Base-by-base conservation (phyloP, 2,797 vertebrate species). In the Valencia hispanica region DNA sequence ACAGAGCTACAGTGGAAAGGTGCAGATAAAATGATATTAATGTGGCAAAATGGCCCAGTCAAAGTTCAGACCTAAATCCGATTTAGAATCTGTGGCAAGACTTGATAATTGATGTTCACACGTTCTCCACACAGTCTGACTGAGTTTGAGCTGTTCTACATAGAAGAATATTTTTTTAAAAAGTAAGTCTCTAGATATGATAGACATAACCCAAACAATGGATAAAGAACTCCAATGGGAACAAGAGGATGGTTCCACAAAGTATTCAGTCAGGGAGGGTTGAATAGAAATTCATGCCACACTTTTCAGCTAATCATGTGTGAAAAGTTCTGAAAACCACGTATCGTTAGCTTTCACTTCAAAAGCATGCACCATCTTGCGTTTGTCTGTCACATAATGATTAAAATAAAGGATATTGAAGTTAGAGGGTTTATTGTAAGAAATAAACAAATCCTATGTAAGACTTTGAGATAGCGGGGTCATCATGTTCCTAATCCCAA, bases 401-500 rank as follows among this genome's bases (percentile, higher is more conserved):
- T 39, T 10, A 9, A 9, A 65, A 36, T 63, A 14, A 34, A 9
- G 61, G 4, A 39, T 1, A 12, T 39, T 22, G 32, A 63, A 10
- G 17, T 34, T 20, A 3, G 34, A 25, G 20, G 61, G 4, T 69
- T 45, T 32, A 9, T 61, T 65, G 34, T 36, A 11, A 65, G 7
- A 25, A 51, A 51, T 22, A 51, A 45, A 3, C 6, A 39, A n/a
- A 66, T 2, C 9, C 10, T 22, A 5, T 39, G 34, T 70, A 50
- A 34, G 48, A 51, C 20, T 50, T 34, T 20, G 51, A 51, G 20
- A 30, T 41, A 41, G 15, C 10, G 5, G 36, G 22, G 11, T 39
- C 48, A 75, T 45, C 59, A 70, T 68, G 72, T 75, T 71, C 22
- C 48, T 17, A 45, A 68, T 45, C 22, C 39, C 27, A 1, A 15